phyloP scores from a whole-genome alignment of 2,888 invertebrate genomes.

The Electrophaes corylata region DNA sequence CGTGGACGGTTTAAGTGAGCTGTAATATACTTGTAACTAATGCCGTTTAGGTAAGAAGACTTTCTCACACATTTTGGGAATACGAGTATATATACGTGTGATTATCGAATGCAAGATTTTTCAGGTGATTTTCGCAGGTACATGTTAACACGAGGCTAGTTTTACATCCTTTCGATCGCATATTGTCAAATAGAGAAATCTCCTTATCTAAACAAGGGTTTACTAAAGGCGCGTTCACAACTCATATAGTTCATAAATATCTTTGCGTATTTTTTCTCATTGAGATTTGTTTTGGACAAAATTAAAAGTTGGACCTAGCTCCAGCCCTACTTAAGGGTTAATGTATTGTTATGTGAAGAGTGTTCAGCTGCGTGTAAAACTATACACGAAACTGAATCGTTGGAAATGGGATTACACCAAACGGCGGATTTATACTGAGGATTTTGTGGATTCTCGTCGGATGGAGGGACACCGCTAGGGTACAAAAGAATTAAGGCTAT shows the following conservation, averaged over 20 bases:
- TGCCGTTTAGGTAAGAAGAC: no score
- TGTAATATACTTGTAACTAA: no score
- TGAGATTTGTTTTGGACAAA: background rate
- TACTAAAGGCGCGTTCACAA: background rate
- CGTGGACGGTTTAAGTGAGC: background rate
- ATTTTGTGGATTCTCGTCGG: constrained; percentile 67
- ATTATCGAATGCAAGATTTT: no score
- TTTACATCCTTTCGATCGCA: no score
- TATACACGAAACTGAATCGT: constrained; percentile 61
- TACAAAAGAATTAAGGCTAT: constrained; percentile 61
- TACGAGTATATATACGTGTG: no score
- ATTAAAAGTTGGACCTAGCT: background rate
- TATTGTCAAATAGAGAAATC: no score
- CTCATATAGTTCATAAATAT: no score
- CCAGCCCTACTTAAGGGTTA: constrained; percentile 44
- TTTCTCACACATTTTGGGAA: no score
- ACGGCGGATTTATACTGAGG: constrained; percentile 74
- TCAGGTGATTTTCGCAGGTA: no score
- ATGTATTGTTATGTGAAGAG: constrained; percentile 55
- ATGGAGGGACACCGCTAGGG: constrained; percentile 62
- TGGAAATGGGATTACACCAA: constrained; percentile 70
- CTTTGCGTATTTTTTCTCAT: background rate
- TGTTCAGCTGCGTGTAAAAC: constrained; percentile 61
- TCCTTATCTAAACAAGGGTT: no score
- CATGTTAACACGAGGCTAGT: no score